These are phyloP conservation scores for Lampris incognitus DNA, from an alignment of 2,113 vertebrate species.

Conservation along the genomic window DNA sequence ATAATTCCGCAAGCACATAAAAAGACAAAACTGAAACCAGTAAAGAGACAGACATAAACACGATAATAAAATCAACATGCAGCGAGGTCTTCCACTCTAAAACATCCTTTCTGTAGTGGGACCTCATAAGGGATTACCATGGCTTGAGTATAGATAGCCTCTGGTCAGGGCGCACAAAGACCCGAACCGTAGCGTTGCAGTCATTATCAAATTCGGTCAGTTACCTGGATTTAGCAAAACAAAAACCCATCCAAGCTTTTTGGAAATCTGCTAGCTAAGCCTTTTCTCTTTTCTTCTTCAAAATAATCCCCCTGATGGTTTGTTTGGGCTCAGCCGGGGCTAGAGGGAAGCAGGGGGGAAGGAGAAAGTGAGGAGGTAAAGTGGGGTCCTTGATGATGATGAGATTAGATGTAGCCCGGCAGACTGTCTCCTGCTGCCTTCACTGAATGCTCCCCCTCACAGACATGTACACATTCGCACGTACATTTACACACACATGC, in stretches of 20 bases:
- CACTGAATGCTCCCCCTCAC: conserved; percentile 59
- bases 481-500: not conserved
- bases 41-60: conserved; percentile 69
- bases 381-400: conserved; percentile 87
- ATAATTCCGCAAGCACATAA: conserved; percentile 37
- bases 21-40: conserved; percentile 48
- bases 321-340: conserved; percentile 76
- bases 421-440: conserved; percentile 92
- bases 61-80: conserved; percentile 72
- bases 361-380: conserved; percentile 87
- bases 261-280: conserved; percentile 71
- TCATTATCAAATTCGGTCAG: conserved; percentile 70
- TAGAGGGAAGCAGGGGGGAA: conserved; percentile 75
- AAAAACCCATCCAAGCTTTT: conserved; percentile 65
- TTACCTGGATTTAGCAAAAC: conserved; percentile 77
- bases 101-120: conserved; percentile 55
- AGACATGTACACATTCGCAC: conserved; percentile 48
- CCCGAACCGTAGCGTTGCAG: conserved; percentile 62
- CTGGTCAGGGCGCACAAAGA: conserved; percentile 62
- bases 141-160: conserved; percentile 66
- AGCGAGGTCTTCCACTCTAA: conserved; percentile 42
- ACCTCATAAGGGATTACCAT: conserved; percentile 43
- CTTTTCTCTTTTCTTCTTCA: conserved; percentile 76
- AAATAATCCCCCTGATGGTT: conserved; percentile 81
- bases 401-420: conserved; percentile 96